A percentile compares a stretch with the other conserved stretches of the same genome.
These are phyloP conservation scores for Fregata magnificens DNA, from an alignment of 2,113 vertebrate genomes.

Conservation along the genomic window DNA sequence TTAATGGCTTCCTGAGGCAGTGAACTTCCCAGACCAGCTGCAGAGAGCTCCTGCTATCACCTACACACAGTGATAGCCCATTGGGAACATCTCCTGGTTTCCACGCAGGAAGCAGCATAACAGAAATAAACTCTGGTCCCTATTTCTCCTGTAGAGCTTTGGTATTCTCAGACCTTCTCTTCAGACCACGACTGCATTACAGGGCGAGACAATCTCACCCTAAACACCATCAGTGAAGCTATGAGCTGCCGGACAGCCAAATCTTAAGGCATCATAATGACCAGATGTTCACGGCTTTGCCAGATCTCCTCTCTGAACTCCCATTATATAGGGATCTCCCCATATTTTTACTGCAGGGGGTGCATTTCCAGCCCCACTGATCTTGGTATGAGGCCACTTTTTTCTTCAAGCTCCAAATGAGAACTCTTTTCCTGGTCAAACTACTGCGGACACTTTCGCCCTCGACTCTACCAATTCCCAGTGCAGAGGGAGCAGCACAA, in stretches of 20 bases:
- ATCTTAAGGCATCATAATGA: neutral
- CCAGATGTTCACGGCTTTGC: neutral
- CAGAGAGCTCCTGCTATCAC: neutral
- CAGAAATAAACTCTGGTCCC: neutral
- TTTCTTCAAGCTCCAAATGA: neutral
- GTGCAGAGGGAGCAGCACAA: neutral
- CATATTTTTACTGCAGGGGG: neutral
- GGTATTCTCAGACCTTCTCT: neutral
- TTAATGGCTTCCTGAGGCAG: neutral
- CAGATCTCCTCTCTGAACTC: neutral
- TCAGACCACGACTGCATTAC: neutral
- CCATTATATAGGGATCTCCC: neutral
- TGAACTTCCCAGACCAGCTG: neutral
- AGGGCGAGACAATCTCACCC: neutral
- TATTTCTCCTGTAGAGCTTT: neutral
- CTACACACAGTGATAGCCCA: neutral
- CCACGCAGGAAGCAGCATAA: neutral
- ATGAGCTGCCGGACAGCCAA: neutral
- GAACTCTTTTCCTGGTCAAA: neutral
- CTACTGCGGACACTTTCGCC: neutral
- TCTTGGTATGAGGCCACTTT: neutral
- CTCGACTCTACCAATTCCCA: neutral
- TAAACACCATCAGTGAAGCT: neutral
- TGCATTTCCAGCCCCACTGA: neutral
- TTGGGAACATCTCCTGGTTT: neutral